Conservation (phyloP, 2,113 vertebrate genomes). For the Tachycineta bicolor region DNA sequence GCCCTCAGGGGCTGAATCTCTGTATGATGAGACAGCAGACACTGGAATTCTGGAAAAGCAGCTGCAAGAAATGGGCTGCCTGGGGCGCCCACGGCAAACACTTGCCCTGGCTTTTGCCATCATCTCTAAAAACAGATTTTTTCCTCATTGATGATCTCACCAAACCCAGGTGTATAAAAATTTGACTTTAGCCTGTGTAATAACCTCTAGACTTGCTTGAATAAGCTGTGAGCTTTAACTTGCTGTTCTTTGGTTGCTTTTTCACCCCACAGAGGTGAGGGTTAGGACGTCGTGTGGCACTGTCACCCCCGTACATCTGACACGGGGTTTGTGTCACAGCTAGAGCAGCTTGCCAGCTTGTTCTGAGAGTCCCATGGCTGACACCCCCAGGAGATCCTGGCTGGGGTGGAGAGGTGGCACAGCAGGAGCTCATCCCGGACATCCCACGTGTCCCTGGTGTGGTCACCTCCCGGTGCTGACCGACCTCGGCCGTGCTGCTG, state of each 20-base stretch:
- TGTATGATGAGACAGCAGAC: neutral
- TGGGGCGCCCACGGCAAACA: fast-evolving
- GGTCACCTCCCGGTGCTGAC: fast-evolving
- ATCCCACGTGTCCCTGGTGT: fast-evolving
- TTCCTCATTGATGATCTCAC: neutral
- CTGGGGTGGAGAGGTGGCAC: neutral
- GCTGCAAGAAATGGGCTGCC: neutral
- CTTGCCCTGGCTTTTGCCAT: neutral
- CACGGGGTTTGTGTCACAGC: fast-evolving
- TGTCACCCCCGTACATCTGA: too few relatives aligned
- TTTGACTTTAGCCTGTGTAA: neutral
- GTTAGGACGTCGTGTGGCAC: fast-evolving
- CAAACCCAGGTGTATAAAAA: neutral
- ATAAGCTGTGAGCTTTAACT: neutral
- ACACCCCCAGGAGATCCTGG: neutral
- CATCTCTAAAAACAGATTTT: too few relatives aligned
- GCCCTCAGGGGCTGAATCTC: neutral
- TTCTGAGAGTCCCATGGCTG: fast-evolving
- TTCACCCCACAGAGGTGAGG: neutral
- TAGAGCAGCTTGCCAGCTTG: neutral
- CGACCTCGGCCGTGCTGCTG: neutral
- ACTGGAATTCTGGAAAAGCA: neutral
- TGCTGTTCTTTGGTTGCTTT: neutral
- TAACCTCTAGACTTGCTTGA: neutral
- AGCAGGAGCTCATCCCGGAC: fast-evolving